Evolutionary conservation across 2,113 vertebrate genomes (phyloP).

Genomic region (Halichoerus grypus): DNA sequence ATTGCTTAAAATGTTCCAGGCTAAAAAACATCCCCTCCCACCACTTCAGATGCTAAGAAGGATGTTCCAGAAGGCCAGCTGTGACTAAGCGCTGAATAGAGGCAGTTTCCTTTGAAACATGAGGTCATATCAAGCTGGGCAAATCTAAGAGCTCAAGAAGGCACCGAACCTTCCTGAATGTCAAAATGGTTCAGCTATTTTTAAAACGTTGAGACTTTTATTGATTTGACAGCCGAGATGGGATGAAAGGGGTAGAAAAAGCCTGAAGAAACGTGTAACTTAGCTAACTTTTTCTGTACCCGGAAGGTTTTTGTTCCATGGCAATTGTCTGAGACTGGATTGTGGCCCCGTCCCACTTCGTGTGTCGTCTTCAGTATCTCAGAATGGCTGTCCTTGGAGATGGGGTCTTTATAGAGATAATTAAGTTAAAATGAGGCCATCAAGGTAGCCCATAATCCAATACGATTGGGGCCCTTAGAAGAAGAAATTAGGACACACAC

Average conservation of each 20-base stretch:
- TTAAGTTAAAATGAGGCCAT: constrained; percentile 49
- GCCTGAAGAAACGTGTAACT: not conserved
- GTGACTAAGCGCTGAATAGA: constrained; percentile 56
- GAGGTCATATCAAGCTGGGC: constrained; percentile 58
- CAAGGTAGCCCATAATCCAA: not conserved
- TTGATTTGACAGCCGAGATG: constrained; percentile 34
- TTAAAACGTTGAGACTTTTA: constrained; percentile 49
- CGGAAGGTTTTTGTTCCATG: constrained; percentile 43
- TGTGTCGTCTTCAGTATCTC: not conserved
- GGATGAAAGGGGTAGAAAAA: constrained; percentile 37
- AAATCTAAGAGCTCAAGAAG: not conserved
- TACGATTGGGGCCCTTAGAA: not conserved
- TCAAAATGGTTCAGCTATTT: constrained; percentile 66
- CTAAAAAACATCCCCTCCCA: constrained; percentile 36
- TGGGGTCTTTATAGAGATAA: not conserved
- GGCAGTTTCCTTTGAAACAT: constrained; percentile 50
- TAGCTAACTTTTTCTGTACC: constrained; percentile 6
- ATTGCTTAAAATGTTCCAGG: not conserved
- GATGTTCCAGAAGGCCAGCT: constrained; percentile 59
- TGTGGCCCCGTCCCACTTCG: not conserved
- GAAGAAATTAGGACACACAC: not conserved
- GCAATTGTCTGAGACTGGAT: constrained; percentile 4
- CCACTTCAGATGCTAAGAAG: constrained; percentile 13
- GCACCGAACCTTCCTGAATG: constrained; percentile 29
- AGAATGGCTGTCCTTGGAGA: constrained; percentile 38